Evolutionary conservation across 2,113 vertebrate species (phyloP).

Genomic region (Alosa alosa): DNA sequence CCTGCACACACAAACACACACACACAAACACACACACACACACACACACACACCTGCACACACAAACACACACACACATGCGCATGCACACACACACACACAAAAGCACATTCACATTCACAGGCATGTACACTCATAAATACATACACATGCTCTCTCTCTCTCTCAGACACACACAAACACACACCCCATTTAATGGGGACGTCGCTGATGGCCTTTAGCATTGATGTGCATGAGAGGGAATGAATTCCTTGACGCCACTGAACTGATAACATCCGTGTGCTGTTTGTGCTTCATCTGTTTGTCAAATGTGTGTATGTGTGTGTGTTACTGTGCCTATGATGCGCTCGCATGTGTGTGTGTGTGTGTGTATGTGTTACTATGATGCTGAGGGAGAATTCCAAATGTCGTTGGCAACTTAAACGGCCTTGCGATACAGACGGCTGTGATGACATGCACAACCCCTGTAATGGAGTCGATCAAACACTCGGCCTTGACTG

Average conservation of each 20-base stretch:
- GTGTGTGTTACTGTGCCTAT: not conserved
- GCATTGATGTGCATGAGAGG: not conserved
- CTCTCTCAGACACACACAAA: not conserved
- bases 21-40: too few relatives aligned
- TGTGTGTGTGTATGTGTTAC: not conserved
- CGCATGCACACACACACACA: not conserved
- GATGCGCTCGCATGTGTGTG: not conserved
- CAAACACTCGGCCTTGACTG: too few relatives aligned
- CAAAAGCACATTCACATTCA: too few relatives aligned
- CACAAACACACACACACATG: too few relatives aligned
- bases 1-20: too few relatives aligned
- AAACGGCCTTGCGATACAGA: not conserved
- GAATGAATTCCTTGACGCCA: not conserved
- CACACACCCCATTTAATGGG: not conserved
- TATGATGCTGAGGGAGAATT: not conserved
- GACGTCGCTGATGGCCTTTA: not conserved
- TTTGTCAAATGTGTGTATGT: not conserved
- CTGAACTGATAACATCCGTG: constrained; percentile 4
- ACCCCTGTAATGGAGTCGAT: too few relatives aligned
- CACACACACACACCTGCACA: not conserved
- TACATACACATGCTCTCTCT: not conserved
- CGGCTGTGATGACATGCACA: not conserved
- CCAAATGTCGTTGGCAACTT: not conserved
- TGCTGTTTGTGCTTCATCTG: not conserved
- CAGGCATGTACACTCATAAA: too few relatives aligned